Evolutionary conservation across 2,113 vertebrate genomes (phyloP).

Genomic region (Chelonoidis abingdonii): DNA sequence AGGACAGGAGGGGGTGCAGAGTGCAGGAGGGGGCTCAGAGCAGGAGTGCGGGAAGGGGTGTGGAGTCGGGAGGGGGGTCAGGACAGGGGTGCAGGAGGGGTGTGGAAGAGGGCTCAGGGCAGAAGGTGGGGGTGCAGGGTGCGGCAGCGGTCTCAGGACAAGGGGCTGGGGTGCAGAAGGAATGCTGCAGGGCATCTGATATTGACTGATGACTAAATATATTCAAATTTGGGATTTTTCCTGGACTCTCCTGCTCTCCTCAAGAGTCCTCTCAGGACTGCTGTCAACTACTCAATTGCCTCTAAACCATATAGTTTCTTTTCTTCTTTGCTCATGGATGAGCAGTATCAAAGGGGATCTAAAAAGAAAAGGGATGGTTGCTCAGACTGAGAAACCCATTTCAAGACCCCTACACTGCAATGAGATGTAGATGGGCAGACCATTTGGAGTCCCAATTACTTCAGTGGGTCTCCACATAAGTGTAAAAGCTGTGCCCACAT

Average conservation of each 20-base stretch:
- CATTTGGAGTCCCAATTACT: background rate
- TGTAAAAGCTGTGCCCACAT: background rate
- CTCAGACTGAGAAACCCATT: background rate
- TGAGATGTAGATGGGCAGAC: background rate
- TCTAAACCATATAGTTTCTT: rapidly evolving
- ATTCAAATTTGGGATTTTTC: background rate
- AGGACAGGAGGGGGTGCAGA: no score
- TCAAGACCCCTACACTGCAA: background rate
- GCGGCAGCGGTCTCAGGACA: no score
- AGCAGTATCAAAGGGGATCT: background rate
- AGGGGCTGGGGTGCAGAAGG: no score
- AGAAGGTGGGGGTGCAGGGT: no score
- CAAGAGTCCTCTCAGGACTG: background rate
- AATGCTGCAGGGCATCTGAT: no score
- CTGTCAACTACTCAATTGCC: background rate
- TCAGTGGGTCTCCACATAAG: background rate
- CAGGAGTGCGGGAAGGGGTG: no score
- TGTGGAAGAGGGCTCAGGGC: no score
- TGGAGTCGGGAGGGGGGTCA: no score
- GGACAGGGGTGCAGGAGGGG: no score
- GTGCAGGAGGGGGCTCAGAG: no score
- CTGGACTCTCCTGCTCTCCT: background rate
- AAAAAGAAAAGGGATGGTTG: background rate
- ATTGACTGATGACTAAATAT: rapidly evolving
- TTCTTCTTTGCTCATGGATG: background rate